Percentiles rank a stretch among this genome's conserved stretches.
Conservation (phyloP, 2,888 invertebrate genomes). For the Chrysolina oricalcia region DNA sequence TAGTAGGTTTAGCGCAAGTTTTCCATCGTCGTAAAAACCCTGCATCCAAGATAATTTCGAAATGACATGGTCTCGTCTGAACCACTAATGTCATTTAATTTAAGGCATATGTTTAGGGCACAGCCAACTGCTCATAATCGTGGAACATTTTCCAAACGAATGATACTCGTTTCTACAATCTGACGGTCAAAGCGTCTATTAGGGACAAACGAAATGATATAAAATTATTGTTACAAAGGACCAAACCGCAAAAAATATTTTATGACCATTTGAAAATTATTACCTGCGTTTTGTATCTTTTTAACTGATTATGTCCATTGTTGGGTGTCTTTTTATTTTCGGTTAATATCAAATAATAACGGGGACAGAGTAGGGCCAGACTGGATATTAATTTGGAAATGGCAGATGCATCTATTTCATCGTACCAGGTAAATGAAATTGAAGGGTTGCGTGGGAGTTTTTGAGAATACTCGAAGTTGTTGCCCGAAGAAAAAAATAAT, state of each 20-base stretch:
- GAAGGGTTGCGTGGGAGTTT: slow-evolving; percentile 23
- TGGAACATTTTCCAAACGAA: slow-evolving; percentile 36
- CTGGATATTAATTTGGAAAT: slow-evolving; percentile 21
- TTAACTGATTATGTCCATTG: slow-evolving; percentile 31
- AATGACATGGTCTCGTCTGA: slow-evolving; percentile 64
- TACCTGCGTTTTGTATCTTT: slow-evolving; percentile 51
- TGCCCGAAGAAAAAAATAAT: neutral
- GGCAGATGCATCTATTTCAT: slow-evolving; percentile 25
- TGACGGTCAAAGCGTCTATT: slow-evolving; percentile 60
- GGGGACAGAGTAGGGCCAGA: slow-evolving; percentile 20
- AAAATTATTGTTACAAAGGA: slow-evolving; percentile 60
- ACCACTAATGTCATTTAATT: slow-evolving; percentile 68
- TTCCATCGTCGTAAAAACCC: slow-evolving; percentile 49
- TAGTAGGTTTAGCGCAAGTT: slow-evolving; percentile 53
- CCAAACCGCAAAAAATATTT: slow-evolving; percentile 63
- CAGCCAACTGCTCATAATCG: slow-evolving; percentile 50
- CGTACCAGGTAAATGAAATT: slow-evolving; percentile 8
- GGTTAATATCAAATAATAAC: slow-evolving; percentile 21
- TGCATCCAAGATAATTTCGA: slow-evolving; percentile 54
- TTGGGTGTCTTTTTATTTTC: slow-evolving; percentile 26
- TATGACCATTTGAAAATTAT: slow-evolving; percentile 56
- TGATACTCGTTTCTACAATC: slow-evolving; percentile 53
- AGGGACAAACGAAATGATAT: slow-evolving; percentile 61
- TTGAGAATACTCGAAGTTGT: neutral
- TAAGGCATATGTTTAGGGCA: slow-evolving; percentile 66